Conservation (phyloP, 1,140 invertebrate species). For the Cepaea nemoralis region DNA sequence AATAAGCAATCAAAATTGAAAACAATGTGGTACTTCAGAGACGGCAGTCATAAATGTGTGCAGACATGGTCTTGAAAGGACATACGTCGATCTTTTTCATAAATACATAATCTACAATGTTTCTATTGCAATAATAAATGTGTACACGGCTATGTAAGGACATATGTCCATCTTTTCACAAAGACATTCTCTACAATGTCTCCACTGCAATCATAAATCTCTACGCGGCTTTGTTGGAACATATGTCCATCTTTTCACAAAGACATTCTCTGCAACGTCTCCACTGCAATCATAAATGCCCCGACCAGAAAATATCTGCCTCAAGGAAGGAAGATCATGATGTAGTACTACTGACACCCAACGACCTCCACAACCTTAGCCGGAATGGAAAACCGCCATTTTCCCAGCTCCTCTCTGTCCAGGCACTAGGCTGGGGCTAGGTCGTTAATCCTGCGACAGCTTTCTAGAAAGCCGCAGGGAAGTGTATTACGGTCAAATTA, state of each 20-base stretch:
- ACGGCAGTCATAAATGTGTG: too few species aligned
- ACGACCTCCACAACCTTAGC: constrained; percentile 1
- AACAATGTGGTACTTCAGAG: too few species aligned
- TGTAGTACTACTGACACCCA: constrained; percentile 9
- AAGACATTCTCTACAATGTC: too few species aligned
- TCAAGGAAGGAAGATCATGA: background rate
- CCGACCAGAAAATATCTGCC: background rate
- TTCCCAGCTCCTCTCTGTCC: constrained; percentile 2
- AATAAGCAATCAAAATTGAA: too few species aligned
- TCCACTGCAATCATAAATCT: background rate
- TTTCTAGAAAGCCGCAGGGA: background rate
- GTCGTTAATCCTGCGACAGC: constrained; percentile 10
- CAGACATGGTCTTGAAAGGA: too few species aligned
- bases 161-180: too few species aligned
- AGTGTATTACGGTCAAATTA: constrained; percentile 33
- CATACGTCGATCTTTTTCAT: too few species aligned
- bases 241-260: too few species aligned
- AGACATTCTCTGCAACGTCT: background rate
- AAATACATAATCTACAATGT: too few species aligned
- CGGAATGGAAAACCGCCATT: constrained; percentile 1
- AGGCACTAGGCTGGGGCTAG: background rate
- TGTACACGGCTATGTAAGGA: too few species aligned
- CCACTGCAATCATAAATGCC: background rate
- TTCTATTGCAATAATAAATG: too few species aligned
- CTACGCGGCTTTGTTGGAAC: too few species aligned